These are phyloP conservation scores for Pocillopora grandis DNA, from an alignment of 92 coral and sea anemone genomes.

Conservation along the genomic window DNA sequence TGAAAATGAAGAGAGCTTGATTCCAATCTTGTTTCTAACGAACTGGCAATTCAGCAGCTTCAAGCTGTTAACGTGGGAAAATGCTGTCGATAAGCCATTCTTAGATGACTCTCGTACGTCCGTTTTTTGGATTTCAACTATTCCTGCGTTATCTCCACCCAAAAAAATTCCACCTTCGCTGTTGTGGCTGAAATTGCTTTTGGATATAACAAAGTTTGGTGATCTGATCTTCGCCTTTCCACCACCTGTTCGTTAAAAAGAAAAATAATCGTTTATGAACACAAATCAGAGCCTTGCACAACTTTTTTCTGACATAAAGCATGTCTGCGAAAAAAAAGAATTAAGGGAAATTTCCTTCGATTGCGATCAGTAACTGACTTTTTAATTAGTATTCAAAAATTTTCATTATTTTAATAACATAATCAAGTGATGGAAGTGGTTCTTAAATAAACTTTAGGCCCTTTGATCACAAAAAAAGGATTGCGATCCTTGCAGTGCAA, in stretches of 20 bases:
- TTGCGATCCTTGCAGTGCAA: too few relatives aligned
- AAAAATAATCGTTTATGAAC: neutral
- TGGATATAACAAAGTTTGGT: constrained; percentile 7
- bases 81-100: neutral
- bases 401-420: too few relatives aligned
- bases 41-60: constrained; percentile 11
- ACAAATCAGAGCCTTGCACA: too few relatives aligned
- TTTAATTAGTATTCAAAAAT: too few relatives aligned
- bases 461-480: too few relatives aligned
- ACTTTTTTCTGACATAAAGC: too few relatives aligned
- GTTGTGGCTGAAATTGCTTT: constrained; percentile 12
- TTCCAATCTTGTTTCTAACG: constrained; percentile 10
- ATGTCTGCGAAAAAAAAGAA: too few relatives aligned
- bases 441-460: too few relatives aligned
- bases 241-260: neutral
- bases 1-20: constrained; percentile 8
- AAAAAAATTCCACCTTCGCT: constrained; percentile 13
- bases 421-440: too few relatives aligned
- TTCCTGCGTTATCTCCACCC: constrained; percentile 3
- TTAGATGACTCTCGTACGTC: neutral
- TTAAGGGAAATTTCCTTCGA: too few relatives aligned
- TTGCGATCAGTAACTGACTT: too few relatives aligned
- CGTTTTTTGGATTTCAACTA: constrained; percentile 3
- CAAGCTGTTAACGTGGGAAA: neutral
- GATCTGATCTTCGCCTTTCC: too few relatives aligned